A percentile compares a stretch with the other conserved stretches of the same genome.
Evolutionary conservation across 2,113 vertebrate species (phyloP).

Genomic region (Oryzias curvinotus): DNA sequence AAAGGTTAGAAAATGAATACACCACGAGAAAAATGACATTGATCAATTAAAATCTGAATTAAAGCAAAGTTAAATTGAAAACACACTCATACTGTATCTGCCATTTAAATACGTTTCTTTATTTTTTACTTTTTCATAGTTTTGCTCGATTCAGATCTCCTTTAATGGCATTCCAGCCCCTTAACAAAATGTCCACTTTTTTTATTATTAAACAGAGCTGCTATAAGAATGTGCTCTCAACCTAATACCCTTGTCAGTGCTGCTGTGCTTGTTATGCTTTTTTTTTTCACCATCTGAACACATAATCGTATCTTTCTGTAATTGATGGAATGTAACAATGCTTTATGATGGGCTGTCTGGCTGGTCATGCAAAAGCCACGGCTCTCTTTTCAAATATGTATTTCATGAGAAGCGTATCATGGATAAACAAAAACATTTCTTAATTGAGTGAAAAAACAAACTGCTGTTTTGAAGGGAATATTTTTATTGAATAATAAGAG

Average conservation of each 20-base stretch:
- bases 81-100: background rate
- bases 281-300: conserved; percentile 10
- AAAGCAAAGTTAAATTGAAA: too few relatives aligned
- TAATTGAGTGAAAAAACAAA: background rate
- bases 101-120: background rate
- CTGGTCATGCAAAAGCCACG: conserved; percentile 10
- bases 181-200: conserved; percentile 1
- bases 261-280: background rate
- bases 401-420: background rate
- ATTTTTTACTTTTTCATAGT: background rate
- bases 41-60: too few relatives aligned
- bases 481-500: too few relatives aligned
- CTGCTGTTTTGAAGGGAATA: too few relatives aligned
- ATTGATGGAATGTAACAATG: background rate
- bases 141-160: background rate
- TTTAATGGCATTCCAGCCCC: background rate
- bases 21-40: too few relatives aligned
- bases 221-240: conserved; percentile 1
- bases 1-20: too few relatives aligned
- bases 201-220: background rate
- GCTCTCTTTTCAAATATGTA: background rate
- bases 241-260: background rate
- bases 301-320: conserved; percentile 1
- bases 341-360: conserved; percentile 3
- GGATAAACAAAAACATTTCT: background rate